Evolutionary conservation across 2,888 invertebrate genomes (phyloP), one percentile per base, ranked within the genome.

Genomic region (Eretmocerus hayati): DNA sequence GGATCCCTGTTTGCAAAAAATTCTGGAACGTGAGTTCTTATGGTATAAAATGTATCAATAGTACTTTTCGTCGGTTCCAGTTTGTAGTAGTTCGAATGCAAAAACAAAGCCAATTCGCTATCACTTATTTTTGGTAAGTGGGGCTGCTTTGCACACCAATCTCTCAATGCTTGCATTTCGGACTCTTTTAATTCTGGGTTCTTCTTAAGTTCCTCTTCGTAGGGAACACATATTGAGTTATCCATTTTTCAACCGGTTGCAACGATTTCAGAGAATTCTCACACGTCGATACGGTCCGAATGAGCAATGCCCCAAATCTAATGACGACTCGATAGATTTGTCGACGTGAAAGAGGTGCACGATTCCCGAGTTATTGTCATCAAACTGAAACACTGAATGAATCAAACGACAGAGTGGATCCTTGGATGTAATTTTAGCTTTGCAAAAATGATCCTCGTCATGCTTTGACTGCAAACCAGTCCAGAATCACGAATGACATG

Each of bases 21-120:
- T 50, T 63, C 62, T 0, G 78, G 78, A 61, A 83, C 81, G 53
- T 81, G 79, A 0, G 83, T 81, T 58, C 80, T 77, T 5, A 83
- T 73, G 0, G 85, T 85, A 59, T 78, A 81, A 67, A 81, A 81
- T 0, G 79, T 77, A 59, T 88, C 87, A 30, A 87, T 74, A 8
- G 84, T 82, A 40, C 74, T 74, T 65, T 87, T 87, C 1, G 87
- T 76, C 16, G 80, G 75, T 56, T 84, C 85, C 43, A 83, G 73
- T 56, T 83, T 82, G 58, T 78, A 79, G 48, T 78, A 74, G 66
- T 86, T 85, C 62, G 84, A 83, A 66, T 86, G 82, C 56, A 81
- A 78, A 50, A 83, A 82, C 30, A 84, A 67, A 42, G 83, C 78
- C 9, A 83, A 72, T 53, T 82, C 81, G 42, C 75, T 59, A 50